Evolutionary conservation across 2,888 invertebrate genomes (phyloP), one percentile per base, ranked within the genome.

Genomic region (Megalurothrips usitatus): DNA sequence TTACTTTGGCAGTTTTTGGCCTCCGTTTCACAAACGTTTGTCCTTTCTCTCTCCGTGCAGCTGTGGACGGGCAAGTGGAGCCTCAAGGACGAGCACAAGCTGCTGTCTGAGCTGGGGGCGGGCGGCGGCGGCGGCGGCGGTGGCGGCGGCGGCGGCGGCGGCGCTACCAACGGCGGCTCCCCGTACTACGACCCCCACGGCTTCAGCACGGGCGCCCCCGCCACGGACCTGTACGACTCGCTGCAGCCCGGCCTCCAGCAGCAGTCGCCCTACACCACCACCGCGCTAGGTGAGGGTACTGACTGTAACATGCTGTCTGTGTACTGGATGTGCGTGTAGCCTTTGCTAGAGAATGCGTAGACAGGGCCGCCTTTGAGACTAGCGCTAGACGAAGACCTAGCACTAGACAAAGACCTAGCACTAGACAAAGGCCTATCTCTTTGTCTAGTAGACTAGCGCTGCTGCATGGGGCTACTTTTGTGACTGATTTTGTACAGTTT

Each of bases 11-110:
- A 12, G 10, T 52, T 52, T 9, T 52, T 52, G 52, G 34, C 34
- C n/a, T 2, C 34, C 34, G 34, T 43, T 43, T 43, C 34, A 43
- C 34, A 43, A 43, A 43, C 11, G 2, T 10, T 9, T 63, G 11
- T n/a, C 68, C 23, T 4, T 68, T 68, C n/a, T n/a, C 23, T 4
- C 23, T 68, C n/a, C n/a, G 23, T 86, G 84, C 89, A 94, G 94
- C 90, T 94, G 83, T 95, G 95, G 91, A 94, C 96, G 83, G 92
- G 92, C 83, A 96, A 96, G 89, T 96, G 96, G 96, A 94, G 94
- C 88, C 92, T 96, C 86, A 96, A 96, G 88, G 96, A 96, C 87
- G 95, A 96, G 86, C 95, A 95, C 89, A 96, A 96, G 88, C 88
- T 96, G 80, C 88, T 96, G 83, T 94, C 94, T 79, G 96, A 96